Conservation (phyloP, 2,888 invertebrate genomes). For the Drosophila testacea region DNA sequence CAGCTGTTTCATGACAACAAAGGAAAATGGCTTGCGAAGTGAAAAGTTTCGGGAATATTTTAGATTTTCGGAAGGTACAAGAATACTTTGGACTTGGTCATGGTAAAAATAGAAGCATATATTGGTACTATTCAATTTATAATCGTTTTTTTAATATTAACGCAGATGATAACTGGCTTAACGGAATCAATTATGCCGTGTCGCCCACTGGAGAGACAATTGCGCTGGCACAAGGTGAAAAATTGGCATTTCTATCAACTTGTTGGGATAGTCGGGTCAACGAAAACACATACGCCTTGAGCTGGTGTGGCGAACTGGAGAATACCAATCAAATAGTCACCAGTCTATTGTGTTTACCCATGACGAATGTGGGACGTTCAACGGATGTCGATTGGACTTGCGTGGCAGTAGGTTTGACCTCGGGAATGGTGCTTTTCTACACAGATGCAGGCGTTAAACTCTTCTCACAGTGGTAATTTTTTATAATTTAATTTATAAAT, state of each 20-base stretch:
- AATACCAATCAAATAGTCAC: conserved; percentile 86
- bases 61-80: conserved; percentile 87
- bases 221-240: conserved; percentile 88
- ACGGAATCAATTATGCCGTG: conserved; percentile 88
- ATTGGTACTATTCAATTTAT: neutral
- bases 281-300: conserved; percentile 86
- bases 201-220: conserved; percentile 91
- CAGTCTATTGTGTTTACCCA: conserved; percentile 86
- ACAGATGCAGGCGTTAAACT: conserved; percentile 94
- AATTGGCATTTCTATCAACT: conserved; percentile 88
- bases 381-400: conserved; percentile 96
- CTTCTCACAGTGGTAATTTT: conserved; percentile 89
- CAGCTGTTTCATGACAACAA: conserved; percentile 66
- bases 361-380: conserved; percentile 84
- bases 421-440: conserved; percentile 94
- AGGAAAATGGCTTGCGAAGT: conserved; percentile 87
- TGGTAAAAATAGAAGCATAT: conserved; percentile 65
- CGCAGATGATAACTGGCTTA: conserved; percentile 88
- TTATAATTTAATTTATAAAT: too few species aligned
- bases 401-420: conserved; percentile 93
- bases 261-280: conserved; percentile 86
- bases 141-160: neutral
- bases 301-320: conserved; percentile 87
- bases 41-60: conserved; percentile 88
- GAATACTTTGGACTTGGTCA: conserved; percentile 87